Conservation (phyloP, 1,140 invertebrate species). For the Muscidifurax raptorellus region DNA sequence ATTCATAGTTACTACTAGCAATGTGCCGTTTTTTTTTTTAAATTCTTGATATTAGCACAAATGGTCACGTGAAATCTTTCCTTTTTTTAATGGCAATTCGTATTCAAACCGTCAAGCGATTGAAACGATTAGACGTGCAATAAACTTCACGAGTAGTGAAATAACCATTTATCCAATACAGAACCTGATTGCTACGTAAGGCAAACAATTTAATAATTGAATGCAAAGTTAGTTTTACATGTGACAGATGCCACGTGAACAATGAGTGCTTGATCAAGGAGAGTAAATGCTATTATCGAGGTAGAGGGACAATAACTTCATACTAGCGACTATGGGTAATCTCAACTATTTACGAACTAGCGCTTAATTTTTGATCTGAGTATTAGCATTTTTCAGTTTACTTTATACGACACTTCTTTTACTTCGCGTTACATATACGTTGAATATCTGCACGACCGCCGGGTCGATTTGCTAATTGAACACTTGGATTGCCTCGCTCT, state of each 20-base stretch:
- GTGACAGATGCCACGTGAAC: slow-evolving; percentile 2
- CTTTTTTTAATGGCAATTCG: no score
- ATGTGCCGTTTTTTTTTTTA: slow-evolving; percentile 30
- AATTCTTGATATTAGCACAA: neutral
- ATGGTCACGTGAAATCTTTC: neutral
- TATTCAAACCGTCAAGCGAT: no score
- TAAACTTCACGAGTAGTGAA: no score
- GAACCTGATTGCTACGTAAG: no score
- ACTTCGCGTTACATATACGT: slow-evolving; percentile 40
- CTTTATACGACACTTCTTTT: slow-evolving; percentile 1
- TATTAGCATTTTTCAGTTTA: slow-evolving; percentile 23
- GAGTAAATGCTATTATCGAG: neutral
- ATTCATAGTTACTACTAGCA: slow-evolving; percentile 15
- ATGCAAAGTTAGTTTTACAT: no score
- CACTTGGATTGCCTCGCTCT: slow-evolving; percentile 47
- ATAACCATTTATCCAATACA: no score
- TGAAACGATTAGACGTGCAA: no score
- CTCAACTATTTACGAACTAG: slow-evolving; percentile 39
- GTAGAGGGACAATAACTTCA: neutral
- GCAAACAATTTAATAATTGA: no score
- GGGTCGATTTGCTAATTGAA: slow-evolving; percentile 44
- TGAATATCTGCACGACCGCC: slow-evolving; percentile 39
- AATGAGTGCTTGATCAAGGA: neutral
- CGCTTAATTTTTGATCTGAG: slow-evolving; percentile 44
- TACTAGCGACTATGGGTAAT: slow-evolving; percentile 31